Base-by-base conservation (phyloP, 2,113 vertebrate species). In the Gorsachius goisagi region DNA sequence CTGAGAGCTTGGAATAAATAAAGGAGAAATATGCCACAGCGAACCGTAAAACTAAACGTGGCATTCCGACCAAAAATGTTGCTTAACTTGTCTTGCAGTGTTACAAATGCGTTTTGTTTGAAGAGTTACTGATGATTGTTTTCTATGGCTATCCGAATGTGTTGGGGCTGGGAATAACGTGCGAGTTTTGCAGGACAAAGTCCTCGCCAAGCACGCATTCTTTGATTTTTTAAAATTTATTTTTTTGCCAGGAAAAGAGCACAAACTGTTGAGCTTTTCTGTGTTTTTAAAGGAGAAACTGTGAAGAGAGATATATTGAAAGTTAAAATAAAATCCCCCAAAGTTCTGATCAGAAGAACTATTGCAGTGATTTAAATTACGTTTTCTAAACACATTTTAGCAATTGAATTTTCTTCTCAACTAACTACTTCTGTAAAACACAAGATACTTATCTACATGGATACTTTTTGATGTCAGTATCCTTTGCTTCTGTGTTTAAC, bases 81-180 rank as follows among this genome's bases (percentile, higher is more conserved):
- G 3, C 24, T 67, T 26, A 27, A 6, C 12, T 45, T 12, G 37
- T 3, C 21, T 37, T 6, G 10, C 6, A 1, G 8, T 30, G 32
- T 23, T 27, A 55, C 50, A 41, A 37, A 62, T 9, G 3, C 7
- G 0, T 79, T 74, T 17, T 18, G 12, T 85, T 35, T 26, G 14
- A 19, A 14, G 33, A 78, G 16, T 17, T 44, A 3, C 23, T 1
- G 4, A 0, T 30, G 19, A 2, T 21, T 22, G 3, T 15, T 69
- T 82, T 50, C 49, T 45, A 2, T 30, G 30, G 58, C 7, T 55
- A 3, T 24, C 37, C 3, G 3, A 11, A 8, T 47, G 28, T 39
- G 3, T 18, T 7, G 1, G 4, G 17, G 15, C 37, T 66, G 44
- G 13, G 47, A 60, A 52, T 67, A 26, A 45, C 1, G 9, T 56